Base-by-base conservation (phyloP, 2,113 vertebrate genomes). In the Semicossyphus pulcher region DNA sequence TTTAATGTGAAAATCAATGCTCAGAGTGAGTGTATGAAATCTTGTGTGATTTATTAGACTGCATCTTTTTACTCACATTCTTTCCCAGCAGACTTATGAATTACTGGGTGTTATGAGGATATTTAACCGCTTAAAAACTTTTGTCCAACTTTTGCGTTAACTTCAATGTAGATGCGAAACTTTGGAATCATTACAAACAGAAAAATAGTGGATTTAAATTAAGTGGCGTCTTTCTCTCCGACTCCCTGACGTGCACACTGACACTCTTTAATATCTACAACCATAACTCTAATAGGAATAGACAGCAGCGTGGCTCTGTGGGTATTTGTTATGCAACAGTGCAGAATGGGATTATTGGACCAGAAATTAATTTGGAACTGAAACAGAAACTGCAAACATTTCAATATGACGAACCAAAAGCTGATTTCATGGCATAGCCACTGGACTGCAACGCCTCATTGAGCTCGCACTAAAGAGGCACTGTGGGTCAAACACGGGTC, bases 1-100 rank as follows among this genome's bases (percentile, higher is more conserved):
- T 78, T 84, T 87, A 64, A 83, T 77, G 72, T 82, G 72, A 68
- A 78, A 84, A 86, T 76, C 73, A 62, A 79, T 89, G 72, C 81
- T 69, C 36, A 48, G 49, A 81, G 26, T 48, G 62, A 62, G 60
- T 67, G 36, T 53, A 73, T 51, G 51, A 80, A 86, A 83, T 69
- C 18, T 58, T 65, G 54, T 10, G 39, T 57, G 76, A 86, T 88
- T 86, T 88, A 90, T 83, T 76, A 72, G 34, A 4, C 63, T 56
- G 59, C 52, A 80, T 37, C 62, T 57, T 82, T 80, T 77, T 64
- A 78, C 86, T 84, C 76, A 86, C 60, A 76, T 74, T 80, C 80
- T 48, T 72, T 75, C 58, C 66, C 53, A 76, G 59, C 49, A 61
- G 76, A 25, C 62, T 51, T 49, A 21, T 72, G 51, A 75, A 75